Evolutionary conservation across 2,797 vertebrate species (phyloP), one percentile per base, ranked within the genome.

Genomic region (Salarias fasciatus): DNA sequence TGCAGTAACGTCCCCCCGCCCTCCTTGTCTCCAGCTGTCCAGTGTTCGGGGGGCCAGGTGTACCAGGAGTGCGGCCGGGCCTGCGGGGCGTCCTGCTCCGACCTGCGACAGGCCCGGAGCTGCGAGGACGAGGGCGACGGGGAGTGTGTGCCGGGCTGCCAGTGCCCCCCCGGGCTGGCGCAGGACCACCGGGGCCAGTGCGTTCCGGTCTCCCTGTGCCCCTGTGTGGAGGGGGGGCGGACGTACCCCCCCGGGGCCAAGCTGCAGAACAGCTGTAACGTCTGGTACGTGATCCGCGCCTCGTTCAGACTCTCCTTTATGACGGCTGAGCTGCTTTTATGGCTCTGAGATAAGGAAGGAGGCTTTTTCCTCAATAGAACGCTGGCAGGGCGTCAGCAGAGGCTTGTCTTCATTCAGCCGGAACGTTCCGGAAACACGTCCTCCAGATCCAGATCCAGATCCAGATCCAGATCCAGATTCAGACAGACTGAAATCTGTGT

Each of bases 61-160:
- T 93, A 95, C 79, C 92, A 88, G 69, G 96, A 97, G 61, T 97
- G 95, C 0, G 89, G 92, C 4, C 80, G 36, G 0, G 61, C 78
- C 0, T 98, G 96, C 0, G 82, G 91, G 5, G 62, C 13, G 6
- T 94, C 86, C 13, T 97, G 96, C 2, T 80, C 92, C 0, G 92
- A 94, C 59, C 85, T 86, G 69, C 87, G 71, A 3, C 82, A 63
- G 3, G 41, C 63, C 3, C 80, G 86, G 74, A 75, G 79, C 63
- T 96, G 95, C 43, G 72, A 76, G 2, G 74, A 5, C 24, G 38
- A 8, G 5, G 56, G 53, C 0, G 36, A 53, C 8, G 77, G 28
- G 0, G 54, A 69, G 8, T 97, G 96, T 42, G 93, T 96, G 51
- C 89, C 96, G 0, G 95, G 95, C 1, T 98, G 95, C 81, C 93